phyloP scores from a whole-genome alignment of 2,113 vertebrate species.

The Marcusenius ussheri region DNA sequence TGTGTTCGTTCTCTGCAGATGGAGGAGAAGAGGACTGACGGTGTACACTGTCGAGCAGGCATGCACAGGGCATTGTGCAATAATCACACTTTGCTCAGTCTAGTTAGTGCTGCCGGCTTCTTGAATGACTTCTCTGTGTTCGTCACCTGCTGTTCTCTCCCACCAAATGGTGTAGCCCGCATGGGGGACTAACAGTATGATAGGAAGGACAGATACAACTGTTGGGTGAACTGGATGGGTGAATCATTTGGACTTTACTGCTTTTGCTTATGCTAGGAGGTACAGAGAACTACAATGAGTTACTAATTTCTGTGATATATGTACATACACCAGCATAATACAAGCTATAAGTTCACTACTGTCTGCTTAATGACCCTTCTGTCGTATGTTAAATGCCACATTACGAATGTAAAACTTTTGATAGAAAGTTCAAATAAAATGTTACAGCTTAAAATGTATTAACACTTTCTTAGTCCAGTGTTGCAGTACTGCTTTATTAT shows the following conservation, averaged over 20 bases:
- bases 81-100: not conserved
- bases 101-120: not conserved
- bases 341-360: not conserved
- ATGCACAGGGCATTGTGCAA: not conserved
- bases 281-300: not conserved
- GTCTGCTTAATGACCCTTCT: not conserved
- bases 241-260: not conserved
- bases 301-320: not conserved
- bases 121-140: not conserved
- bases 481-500: not conserved
- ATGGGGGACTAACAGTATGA: not conserved
- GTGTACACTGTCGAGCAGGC: not conserved
- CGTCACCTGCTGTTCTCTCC: not conserved
- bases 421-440: not conserved
- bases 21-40: not conserved
- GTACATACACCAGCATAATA: not conserved
- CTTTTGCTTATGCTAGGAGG: not conserved
- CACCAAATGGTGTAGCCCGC: not conserved
- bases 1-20: not conserved
- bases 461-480: not conserved
- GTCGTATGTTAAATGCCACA: not conserved
- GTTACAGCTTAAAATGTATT: not conserved
- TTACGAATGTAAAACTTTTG: not conserved
- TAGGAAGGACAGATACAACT: not conserved
- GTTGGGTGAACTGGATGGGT: not conserved